These are phyloP conservation scores for Pentalonia nigronervosa DNA, from an alignment of 1,140 invertebrate genomes.

Conservation along the genomic window DNA sequence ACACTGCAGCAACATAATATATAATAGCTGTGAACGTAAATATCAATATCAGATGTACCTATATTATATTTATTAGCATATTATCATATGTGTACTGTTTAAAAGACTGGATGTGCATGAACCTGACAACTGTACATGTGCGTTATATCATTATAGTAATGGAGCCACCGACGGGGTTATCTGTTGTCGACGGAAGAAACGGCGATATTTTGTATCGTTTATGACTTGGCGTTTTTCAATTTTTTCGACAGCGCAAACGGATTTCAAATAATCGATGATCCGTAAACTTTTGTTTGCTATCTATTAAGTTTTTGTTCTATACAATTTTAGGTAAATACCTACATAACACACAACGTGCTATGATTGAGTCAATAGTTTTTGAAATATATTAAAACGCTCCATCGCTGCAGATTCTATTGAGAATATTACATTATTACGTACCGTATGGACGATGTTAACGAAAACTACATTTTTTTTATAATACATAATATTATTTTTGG, in stretches of 20 bases:
- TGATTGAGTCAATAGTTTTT: not conserved
- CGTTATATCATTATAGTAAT: not conserved
- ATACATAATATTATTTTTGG: no score
- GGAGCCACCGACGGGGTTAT: not conserved
- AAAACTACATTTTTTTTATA: no score
- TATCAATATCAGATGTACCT: not conserved
- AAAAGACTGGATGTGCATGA: not conserved
- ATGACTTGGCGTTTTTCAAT: not conserved
- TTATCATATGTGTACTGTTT: not conserved
- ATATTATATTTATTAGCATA: not conserved
- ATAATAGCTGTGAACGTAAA: not conserved
- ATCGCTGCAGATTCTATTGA: no score
- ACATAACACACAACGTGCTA: not conserved
- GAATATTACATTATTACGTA: no score
- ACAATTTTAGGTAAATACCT: not conserved
- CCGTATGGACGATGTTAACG: no score
- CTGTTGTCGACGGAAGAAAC: not conserved
- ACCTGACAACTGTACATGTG: not conserved
- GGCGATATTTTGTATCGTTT: not conserved
- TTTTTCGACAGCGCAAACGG: not conserved
- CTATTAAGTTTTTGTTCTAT: not conserved
- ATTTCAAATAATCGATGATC: not conserved
- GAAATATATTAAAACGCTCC: no score
- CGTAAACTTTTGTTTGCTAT: not conserved
- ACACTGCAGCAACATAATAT: not conserved